phyloP scores from a whole-genome alignment of 1,140 invertebrate species.

The Acromyrmex echinatior region DNA sequence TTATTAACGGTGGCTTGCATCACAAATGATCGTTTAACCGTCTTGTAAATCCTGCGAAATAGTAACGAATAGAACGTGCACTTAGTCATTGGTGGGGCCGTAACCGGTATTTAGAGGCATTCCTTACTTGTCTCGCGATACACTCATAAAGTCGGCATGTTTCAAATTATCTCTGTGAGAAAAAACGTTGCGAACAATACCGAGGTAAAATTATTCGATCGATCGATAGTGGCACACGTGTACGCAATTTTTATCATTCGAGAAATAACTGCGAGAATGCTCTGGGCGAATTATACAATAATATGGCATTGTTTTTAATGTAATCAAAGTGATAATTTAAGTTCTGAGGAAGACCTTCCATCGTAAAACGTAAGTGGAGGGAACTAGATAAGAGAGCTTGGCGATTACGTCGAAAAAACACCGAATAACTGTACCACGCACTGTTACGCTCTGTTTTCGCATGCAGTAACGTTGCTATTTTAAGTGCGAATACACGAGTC shows the following conservation, averaged over 20 bases:
- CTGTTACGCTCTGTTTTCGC: conserved; percentile 44
- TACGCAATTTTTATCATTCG: conserved; percentile 40
- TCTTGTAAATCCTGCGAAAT: conserved; percentile 52
- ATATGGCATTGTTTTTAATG: not conserved
- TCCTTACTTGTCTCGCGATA: conserved; percentile 65
- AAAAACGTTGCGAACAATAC: conserved; percentile 65
- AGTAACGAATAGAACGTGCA: conserved; percentile 50
- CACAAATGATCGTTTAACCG: conserved; percentile 51
- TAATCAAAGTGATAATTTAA: conserved; percentile 57
- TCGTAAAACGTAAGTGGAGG: conserved; percentile 39
- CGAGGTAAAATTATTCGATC: conserved; percentile 37
- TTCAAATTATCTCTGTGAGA: conserved; percentile 69
- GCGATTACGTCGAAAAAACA: conserved; percentile 18
- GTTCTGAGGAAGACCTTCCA: not conserved
- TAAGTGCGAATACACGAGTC: not conserved
- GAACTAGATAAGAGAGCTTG: not conserved
- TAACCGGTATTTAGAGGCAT: conserved; percentile 75
- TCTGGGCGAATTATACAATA: not conserved
- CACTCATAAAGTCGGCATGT: conserved; percentile 67
- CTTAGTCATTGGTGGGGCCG: conserved; percentile 33
- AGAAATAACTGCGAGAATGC: conserved; percentile 13
- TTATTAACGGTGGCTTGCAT: not conserved
- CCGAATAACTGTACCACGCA: conserved; percentile 29
- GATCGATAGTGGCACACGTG: conserved; percentile 39
- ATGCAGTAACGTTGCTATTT: not conserved